These are phyloP conservation scores for Anisognathus igniventris DNA, from an alignment of 2,797 vertebrate genomes.

Conservation along the genomic window DNA sequence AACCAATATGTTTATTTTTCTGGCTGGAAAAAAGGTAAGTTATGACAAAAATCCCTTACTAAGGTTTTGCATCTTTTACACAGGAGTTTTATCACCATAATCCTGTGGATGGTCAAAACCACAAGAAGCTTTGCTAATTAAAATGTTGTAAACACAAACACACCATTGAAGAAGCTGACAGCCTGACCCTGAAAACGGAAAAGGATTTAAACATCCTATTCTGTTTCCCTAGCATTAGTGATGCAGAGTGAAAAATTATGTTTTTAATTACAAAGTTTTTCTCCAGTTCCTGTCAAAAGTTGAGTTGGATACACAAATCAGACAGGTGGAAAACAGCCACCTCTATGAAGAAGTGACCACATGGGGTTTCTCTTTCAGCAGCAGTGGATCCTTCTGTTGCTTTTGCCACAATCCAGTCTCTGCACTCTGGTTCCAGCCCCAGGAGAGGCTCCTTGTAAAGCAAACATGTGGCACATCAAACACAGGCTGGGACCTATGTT, in stretches of 20 bases:
- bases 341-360: not conserved
- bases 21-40: not conserved
- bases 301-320: not conserved
- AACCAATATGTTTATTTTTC: not conserved
- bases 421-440: not conserved
- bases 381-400: not conserved
- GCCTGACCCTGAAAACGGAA: not conserved
- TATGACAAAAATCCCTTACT: not conserved
- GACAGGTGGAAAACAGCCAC: not conserved
- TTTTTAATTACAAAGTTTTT: not conserved
- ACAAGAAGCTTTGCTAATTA: not conserved
- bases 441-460: not conserved
- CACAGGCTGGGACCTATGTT: not conserved
- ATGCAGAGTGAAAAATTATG: not conserved
- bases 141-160: not conserved
- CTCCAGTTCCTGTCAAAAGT: not conserved
- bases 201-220: not conserved
- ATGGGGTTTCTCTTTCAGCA: not conserved
- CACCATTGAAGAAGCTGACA: not conserved
- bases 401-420: not conserved
- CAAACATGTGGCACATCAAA: not conserved
- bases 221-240: not conserved
- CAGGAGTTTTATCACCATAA: not conserved
- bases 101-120: not conserved
- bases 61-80: not conserved